Evolutionary conservation across 1,140 invertebrate species (phyloP), one percentile per base, ranked within the genome.

Genomic region (Diploscapter pachys): DNA sequence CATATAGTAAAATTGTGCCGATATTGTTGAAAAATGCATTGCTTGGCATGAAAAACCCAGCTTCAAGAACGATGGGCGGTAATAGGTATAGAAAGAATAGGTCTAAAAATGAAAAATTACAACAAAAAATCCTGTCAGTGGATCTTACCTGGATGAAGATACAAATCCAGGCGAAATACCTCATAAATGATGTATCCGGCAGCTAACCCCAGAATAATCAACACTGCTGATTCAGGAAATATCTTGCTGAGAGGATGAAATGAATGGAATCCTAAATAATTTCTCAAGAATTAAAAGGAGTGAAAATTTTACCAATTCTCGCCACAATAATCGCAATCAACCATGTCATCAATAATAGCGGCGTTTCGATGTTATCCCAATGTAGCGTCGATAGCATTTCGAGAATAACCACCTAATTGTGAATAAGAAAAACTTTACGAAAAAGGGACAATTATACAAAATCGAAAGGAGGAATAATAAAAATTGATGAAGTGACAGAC

Each of bases 31-130:
- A 96, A 87, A 98, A 98, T 77, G 88, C 86, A 75, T 93, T 89
- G 88, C 97, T 97, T 65, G 95, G 95, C 92, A 98, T 95, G 86
- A 96, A 98, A 87, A 96, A 98, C 2, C 95, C 94, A 4, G 95
- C 94, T 85, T 98, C 95, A 77, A 98, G 87, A 71, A 97, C 96
- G 80, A 97, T 98, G 13, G 80, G 80, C 9, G 80, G 80, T 8
- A 81, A 62, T 9, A 81, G 69, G 56, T 80, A 81, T 50, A 81
- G 72, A 57, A 81, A 81, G 68, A 81, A 81, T 63, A 81, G 79
- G 63, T 81, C 80, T n/a, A 76, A 69, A 59, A 83, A 49, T 52
- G 69, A 31, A 54, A 78, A 75, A 74, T 75, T 71, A 13, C 57
- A 64, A 13, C 31, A 31, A 31, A 31, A 31, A 31, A 0, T 31